These are phyloP conservation scores for Ptyas mucosa DNA, from an alignment of 2,113 vertebrate species.

Conservation along the genomic window DNA sequence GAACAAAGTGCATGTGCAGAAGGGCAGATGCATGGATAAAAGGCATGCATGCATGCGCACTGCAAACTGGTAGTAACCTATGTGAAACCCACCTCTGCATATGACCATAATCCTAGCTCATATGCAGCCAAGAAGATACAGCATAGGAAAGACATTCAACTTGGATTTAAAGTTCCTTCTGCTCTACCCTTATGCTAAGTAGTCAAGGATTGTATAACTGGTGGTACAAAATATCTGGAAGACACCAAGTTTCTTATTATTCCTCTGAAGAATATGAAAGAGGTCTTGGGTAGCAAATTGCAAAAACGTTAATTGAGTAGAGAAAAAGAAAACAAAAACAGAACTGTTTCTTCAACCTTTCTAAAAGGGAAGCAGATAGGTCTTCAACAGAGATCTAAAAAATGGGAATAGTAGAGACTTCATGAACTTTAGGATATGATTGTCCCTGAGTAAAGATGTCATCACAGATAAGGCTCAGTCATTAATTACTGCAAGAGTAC, in stretches of 20 bases:
- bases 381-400: neutral
- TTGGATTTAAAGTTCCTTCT: neutral
- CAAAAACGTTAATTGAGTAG: neutral
- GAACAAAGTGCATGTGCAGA: too few relatives aligned
- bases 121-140: neutral
- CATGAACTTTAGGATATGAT: neutral
- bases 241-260: neutral
- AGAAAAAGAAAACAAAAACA: neutral
- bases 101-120: neutral
- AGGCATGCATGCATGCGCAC: fast-evolving
- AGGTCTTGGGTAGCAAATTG: neutral
- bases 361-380: neutral
- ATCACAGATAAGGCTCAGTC: neutral
- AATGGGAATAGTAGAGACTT: neutral
- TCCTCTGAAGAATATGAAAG: neutral
- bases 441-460: neutral
- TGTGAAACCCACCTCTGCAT: too few relatives aligned
- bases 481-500: neutral
- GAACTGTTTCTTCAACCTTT: neutral
- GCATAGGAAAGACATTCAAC: neutral
- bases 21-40: too few relatives aligned
- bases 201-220: neutral
- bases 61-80: too few relatives aligned
- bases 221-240: neutral
- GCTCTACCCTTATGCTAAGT: neutral